Percentiles rank a stretch among this genome's conserved stretches.
phyloP scores from a whole-genome alignment of 2,113 vertebrate genomes.

The Hymenochirus boettgeri region DNA sequence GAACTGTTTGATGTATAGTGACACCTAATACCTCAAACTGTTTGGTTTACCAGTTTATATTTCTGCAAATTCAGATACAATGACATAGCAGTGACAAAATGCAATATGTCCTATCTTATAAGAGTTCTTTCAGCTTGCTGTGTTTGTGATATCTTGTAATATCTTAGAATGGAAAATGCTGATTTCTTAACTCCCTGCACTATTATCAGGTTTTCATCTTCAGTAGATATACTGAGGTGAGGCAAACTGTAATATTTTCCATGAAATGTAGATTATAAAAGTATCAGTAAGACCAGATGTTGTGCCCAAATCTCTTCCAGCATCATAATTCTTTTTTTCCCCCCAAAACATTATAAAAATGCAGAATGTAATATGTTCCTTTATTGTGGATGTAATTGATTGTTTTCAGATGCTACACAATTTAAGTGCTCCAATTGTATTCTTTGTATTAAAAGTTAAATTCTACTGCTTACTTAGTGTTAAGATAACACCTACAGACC shows the following conservation, averaged over 20 bases:
- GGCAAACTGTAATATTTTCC: not conserved
- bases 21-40: slow-evolving; percentile 29
- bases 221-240: slow-evolving; percentile 19
- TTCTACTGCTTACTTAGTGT: too few relatives aligned
- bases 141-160: slow-evolving; percentile 34
- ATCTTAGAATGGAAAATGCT: slow-evolving; percentile 27
- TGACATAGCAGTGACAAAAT: slow-evolving; percentile 34
- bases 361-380: too few relatives aligned
- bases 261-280: not conserved
- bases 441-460: too few relatives aligned
- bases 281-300: not conserved
- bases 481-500: too few relatives aligned
- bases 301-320: not conserved
- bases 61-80: slow-evolving; percentile 24
- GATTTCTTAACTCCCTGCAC: slow-evolving; percentile 33
- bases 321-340: not conserved
- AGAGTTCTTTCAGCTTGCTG: slow-evolving; percentile 31
- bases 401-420: too few relatives aligned
- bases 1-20: slow-evolving; percentile 11
- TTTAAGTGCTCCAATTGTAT: too few relatives aligned
- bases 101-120: slow-evolving; percentile 34
- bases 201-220: slow-evolving; percentile 27
- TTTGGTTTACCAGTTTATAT: slow-evolving; percentile 30
- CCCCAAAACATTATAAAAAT: too few relatives aligned
- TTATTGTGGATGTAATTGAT: too few relatives aligned